A percentile compares a stretch with the other conserved stretches of the same genome.
These are phyloP conservation scores for Axinella damicornis DNA, from an alignment of 37 sponge, comb jelly and placozoan genomes.

Conservation along the genomic window DNA sequence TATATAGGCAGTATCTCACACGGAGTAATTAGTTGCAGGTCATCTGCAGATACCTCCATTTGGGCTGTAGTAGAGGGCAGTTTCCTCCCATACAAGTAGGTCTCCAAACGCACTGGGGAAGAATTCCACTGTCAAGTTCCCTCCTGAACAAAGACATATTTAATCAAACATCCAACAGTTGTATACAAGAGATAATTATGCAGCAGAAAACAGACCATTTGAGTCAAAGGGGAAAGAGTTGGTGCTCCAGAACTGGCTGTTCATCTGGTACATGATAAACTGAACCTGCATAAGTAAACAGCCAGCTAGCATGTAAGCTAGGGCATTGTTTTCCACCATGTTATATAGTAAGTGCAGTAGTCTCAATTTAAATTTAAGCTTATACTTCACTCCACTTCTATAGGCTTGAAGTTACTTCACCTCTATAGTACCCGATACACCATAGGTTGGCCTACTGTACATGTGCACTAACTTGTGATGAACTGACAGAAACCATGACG, in stretches of 20 bases:
- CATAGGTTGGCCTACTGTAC: too few species aligned
- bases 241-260: not conserved
- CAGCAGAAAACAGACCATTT: not conserved
- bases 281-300: not conserved
- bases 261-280: not conserved
- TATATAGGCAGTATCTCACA: not conserved
- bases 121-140: slow-evolving; percentile 7
- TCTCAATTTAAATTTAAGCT: too few species aligned
- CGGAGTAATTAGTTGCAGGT: not conserved
- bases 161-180: too few species aligned
- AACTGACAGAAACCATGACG: not conserved
- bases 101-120: slow-evolving; percentile 36
- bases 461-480: too few species aligned
- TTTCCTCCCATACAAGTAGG: slow-evolving; percentile 23
- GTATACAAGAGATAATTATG: not conserved
- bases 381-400: too few species aligned
- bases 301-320: not conserved
- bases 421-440: too few species aligned
- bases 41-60: slow-evolving; percentile 18
- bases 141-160: slow-evolving; percentile 17
- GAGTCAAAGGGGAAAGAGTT: not conserved
- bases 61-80: slow-evolving; percentile 18
- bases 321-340: too few species aligned
- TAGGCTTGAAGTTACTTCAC: too few species aligned
- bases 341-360: too few species aligned